Conservation (phyloP, 1,140 invertebrate species). For the Hycleus cichorii region DNA sequence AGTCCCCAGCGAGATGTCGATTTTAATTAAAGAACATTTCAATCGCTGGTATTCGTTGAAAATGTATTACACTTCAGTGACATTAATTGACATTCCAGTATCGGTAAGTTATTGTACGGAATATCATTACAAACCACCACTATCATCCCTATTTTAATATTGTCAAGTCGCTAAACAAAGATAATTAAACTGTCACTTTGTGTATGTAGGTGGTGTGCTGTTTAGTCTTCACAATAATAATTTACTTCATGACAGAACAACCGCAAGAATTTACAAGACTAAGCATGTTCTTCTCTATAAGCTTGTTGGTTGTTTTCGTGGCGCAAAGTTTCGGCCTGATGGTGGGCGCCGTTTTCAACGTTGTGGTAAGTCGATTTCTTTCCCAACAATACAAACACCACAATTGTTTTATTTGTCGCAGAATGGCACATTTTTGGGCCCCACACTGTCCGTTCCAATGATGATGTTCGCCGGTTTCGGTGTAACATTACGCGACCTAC, state of each 20-base stretch:
- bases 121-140: too few species aligned
- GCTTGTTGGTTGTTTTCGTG: constrained; percentile 74
- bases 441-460: constrained; percentile 68
- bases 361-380: constrained; percentile 58
- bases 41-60: constrained; percentile 96
- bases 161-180: neutral
- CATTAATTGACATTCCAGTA: constrained; percentile 72
- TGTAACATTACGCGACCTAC: constrained; percentile 67
- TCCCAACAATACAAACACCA: neutral
- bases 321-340: constrained; percentile 83
- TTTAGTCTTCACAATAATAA: constrained; percentile 68
- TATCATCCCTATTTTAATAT: neutral
- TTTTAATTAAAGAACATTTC: constrained; percentile 87
- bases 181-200: neutral
- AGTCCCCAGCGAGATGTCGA: constrained; percentile 89
- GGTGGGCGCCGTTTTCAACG: constrained; percentile 76
- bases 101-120: constrained; percentile 48
- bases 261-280: constrained; percentile 70
- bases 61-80: constrained; percentile 83
- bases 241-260: constrained; percentile 82
- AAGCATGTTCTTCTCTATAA: constrained; percentile 73
- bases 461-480: constrained; percentile 87
- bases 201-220: constrained; percentile 51
- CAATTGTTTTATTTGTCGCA: constrained; percentile 29
- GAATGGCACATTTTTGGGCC: constrained; percentile 77